Evolutionary conservation across 1,140 invertebrate genomes (phyloP).

Genomic region (Tetragnatha versicolor): DNA sequence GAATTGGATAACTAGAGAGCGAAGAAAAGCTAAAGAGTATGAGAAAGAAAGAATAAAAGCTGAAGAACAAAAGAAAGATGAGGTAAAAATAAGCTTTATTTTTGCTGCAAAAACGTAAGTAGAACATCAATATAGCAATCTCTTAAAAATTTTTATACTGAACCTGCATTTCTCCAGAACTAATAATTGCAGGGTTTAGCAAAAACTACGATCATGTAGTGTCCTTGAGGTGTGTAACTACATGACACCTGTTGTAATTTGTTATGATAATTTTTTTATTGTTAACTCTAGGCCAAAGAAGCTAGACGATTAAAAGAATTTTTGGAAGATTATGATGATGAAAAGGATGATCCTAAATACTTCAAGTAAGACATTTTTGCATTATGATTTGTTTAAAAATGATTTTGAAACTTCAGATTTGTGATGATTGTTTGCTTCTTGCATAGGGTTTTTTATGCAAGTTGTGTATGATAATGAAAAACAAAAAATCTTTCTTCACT

Average conservation of each 20-base stretch:
- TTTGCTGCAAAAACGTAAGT: conserved; percentile 27
- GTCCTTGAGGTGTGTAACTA: neutral
- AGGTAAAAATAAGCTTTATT: no score
- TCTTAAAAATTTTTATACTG: no score
- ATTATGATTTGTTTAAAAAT: neutral
- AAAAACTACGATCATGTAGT: no score
- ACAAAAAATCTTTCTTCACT: no score
- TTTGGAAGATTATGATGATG: conserved; percentile 98
- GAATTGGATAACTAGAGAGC: conserved; percentile 92
- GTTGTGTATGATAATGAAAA: no score
- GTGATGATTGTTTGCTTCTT: no score
- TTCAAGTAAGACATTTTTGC: conserved; percentile 54
- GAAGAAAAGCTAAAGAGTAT: conserved; percentile 90
- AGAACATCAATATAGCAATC: no score
- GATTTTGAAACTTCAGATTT: no score
- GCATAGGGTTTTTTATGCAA: no score
- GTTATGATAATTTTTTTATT: conserved; percentile 38
- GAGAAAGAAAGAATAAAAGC: conserved; percentile 89
- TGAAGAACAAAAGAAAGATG: conserved; percentile 80
- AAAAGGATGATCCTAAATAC: conserved; percentile 89
- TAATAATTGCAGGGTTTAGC: no score
- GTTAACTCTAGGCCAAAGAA: conserved; percentile 80
- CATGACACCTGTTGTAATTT: neutral
- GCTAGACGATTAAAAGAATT: conserved; percentile 95
- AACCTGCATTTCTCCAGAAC: no score